These are phyloP conservation scores for Cryptosula pallasiana DNA, from an alignment of 2,888 invertebrate genomes.

Conservation along the genomic window DNA sequence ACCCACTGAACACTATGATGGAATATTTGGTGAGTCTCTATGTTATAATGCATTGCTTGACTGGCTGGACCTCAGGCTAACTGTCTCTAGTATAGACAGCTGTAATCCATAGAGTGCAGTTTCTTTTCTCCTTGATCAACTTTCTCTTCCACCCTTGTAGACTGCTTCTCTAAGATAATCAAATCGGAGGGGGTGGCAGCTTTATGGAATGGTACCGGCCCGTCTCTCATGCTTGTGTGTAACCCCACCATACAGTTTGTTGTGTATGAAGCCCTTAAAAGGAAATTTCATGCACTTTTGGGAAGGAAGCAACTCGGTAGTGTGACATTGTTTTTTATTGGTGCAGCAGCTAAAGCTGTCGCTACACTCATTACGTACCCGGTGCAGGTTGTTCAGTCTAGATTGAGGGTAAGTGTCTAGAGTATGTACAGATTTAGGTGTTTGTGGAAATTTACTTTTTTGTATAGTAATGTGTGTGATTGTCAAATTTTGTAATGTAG, in stretches of 20 bases:
- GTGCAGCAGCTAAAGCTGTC: conserved; percentile 78
- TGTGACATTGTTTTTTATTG: conserved; percentile 65
- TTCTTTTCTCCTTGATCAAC: no score
- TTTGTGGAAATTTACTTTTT: no score
- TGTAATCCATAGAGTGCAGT: no score
- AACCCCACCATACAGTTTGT: conserved; percentile 91
- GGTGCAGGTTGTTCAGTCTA: conserved; percentile 76
- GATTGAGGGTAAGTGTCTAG: conserved; percentile 63
- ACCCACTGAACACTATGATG: conserved; percentile 30
- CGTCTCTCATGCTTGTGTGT: conserved; percentile 76
- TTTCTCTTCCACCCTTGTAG: conserved; percentile 54
- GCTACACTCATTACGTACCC: conserved; percentile 87
- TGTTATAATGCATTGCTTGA: no score
- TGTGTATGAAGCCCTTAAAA: conserved; percentile 80
- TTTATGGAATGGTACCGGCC: conserved; percentile 77
- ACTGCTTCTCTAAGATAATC: conserved; percentile 67
- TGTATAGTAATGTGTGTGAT: no score
- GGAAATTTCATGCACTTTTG: conserved; percentile 43
- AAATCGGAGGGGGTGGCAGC: conserved; percentile 69
- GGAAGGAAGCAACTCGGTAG: conserved; percentile 52
- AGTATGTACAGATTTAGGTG: no score
- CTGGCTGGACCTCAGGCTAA: no score
- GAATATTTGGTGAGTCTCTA: conserved; percentile 44
- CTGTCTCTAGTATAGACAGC: no score
- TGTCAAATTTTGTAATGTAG: no score